Evolutionary conservation across 2,888 invertebrate genomes (phyloP).

Genomic region (Strigamia crassipes): DNA sequence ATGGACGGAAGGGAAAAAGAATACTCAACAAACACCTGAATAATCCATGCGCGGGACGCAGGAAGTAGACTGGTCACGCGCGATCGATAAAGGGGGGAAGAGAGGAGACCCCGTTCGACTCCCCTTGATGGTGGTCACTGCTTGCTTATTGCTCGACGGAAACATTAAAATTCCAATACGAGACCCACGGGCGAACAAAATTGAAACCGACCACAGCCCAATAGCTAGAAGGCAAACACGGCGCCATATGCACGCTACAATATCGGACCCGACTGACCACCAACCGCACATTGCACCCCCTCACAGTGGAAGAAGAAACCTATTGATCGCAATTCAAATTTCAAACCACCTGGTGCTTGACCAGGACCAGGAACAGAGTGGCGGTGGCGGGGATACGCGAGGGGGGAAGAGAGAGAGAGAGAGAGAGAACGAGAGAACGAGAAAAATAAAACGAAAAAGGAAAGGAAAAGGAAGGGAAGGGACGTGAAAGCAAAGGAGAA

Average conservation of each 20-base stretch:
- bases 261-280: constrained; percentile 20
- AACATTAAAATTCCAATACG: constrained; percentile 34
- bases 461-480: background rate
- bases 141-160: constrained; percentile 34
- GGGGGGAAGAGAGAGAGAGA: background rate
- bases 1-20: constrained; percentile 7
- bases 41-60: constrained; percentile 28
- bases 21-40: constrained; percentile 22
- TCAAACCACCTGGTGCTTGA: constrained; percentile 33
- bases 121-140: constrained; percentile 6
- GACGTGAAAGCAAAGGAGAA: no score
- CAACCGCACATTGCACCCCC: background rate
- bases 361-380: constrained; percentile 1
- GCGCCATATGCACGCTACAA: constrained; percentile 32
- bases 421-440: no score
- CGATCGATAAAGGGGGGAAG: background rate
- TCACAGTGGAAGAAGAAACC: background rate
- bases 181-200: background rate
- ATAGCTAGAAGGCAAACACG: constrained; percentile 5
- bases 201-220: constrained; percentile 25
- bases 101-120: background rate
- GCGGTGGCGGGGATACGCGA: background rate
- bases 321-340: constrained; percentile 31
- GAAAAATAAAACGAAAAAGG: background rate
- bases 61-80: background rate